Base-by-base conservation (phyloP, 2,888 invertebrate genomes). In the Eupsilia transversa region DNA sequence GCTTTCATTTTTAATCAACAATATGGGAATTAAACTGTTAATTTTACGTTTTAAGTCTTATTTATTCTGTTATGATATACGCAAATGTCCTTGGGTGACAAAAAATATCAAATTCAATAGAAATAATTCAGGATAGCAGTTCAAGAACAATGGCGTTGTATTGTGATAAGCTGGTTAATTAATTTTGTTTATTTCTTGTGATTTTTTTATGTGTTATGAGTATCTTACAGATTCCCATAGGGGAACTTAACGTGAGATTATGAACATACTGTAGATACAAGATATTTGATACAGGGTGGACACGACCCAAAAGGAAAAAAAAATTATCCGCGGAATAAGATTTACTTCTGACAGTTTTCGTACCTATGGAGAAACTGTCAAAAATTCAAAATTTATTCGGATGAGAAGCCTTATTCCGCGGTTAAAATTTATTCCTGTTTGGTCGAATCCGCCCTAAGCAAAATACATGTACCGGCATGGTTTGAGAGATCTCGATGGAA, bases 41-140 rank as follows among this genome's bases (percentile, higher is more conserved):
- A 61, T 79, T 79, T 65, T 68, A 54, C 61, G n/a, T 49, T 38
- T 12, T 75, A 54, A 41, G 46, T 60, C 60, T 57, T 66, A 70
- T 70, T 73, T 79, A 70, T 73, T 59, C 33, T 76, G 38, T 49
- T 60, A 33, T 27, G n/a, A 43, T 23, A 38, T 70, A 38, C 30
- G 23, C 27, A 41, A 9, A 23, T 38, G 3, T 66, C 41, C 23
- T 27, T 6, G 9, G 23, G 20, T 12, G 4, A 33, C 38, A 2
- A 23, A 41, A 46, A 41, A 23, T n/a, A 9, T 49, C 0, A 52
- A 54, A 59, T 57, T 49, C 3, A 38, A 56, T 33, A 27, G 10
- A 20, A 63, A 35, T 66, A 46, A 10, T 66, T 30, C 49, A 46
- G 27, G 30, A 46, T 46, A 27, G 10, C 7, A 27, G 33, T 59